A percentile compares a stretch with the other conserved stretches of the same genome.
These are phyloP conservation scores for Macrobrachium nipponense DNA, from an alignment of 1,140 invertebrate species.

Conservation along the genomic window DNA sequence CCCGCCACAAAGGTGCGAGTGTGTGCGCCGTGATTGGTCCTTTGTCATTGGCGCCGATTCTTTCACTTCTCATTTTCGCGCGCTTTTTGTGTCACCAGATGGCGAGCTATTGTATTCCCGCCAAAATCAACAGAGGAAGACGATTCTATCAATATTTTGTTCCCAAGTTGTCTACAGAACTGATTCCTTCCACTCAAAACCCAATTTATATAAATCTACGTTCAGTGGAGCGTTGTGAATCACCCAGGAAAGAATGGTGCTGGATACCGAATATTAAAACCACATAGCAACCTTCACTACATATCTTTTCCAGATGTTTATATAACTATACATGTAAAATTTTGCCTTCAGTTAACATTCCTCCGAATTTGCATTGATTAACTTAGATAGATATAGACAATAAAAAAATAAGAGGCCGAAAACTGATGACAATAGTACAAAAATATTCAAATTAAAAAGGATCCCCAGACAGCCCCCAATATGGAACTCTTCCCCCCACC, in stretches of 20 bases:
- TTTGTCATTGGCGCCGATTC: conserved; percentile 62
- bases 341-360: too few species aligned
- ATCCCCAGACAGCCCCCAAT: too few species aligned
- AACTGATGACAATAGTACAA: too few species aligned
- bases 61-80: conserved; percentile 64
- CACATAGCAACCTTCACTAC: too few species aligned
- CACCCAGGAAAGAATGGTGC: not conserved
- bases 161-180: conserved; percentile 54
- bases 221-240: conserved; percentile 1
- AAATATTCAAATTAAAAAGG: too few species aligned
- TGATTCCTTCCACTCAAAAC: conserved; percentile 52
- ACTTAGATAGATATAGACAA: too few species aligned
- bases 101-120: conserved; percentile 59
- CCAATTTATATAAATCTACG: conserved; percentile 39
- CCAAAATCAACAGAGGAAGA: conserved; percentile 63
- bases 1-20: conserved; percentile 62
- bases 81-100: conserved; percentile 64
- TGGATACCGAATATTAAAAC: too few species aligned
- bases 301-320: too few species aligned
- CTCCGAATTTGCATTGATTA: too few species aligned
- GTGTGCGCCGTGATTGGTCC: conserved; percentile 63
- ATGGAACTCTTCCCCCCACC: too few species aligned
- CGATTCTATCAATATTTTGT: conserved; percentile 64
- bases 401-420: too few species aligned
- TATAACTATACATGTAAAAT: too few species aligned